Evolutionary conservation across 2,797 vertebrate species (phyloP).

Genomic region (Molossus alvarezi): DNA sequence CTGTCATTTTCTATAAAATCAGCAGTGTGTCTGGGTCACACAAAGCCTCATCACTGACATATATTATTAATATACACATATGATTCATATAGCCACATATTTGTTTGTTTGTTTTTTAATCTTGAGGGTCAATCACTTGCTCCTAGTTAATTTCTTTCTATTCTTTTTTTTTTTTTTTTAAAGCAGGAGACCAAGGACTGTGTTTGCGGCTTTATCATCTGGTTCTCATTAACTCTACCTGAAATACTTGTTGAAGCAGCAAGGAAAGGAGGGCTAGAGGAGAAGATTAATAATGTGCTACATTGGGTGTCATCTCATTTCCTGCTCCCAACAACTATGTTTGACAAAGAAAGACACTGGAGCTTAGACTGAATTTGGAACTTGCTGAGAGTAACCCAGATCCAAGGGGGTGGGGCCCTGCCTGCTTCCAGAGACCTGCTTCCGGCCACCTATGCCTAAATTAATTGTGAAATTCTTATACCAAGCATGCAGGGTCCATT

Average conservation of each 20-base stretch:
- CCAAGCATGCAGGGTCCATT: not conserved
- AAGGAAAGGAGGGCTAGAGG: not conserved
- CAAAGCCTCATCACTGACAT: constrained; percentile 3
- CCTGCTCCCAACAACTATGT: not conserved
- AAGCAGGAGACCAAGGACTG: not conserved
- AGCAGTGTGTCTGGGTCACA: not conserved
- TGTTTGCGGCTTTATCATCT: constrained; percentile 11
- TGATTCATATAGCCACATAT: not conserved
- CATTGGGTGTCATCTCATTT: not conserved
- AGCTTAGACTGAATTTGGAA: not conserved
- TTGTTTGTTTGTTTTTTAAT: not conserved
- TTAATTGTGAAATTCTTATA: not conserved
- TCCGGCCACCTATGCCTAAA: not conserved
- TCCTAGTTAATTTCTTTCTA: not conserved
- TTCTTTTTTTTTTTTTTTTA: not conserved
- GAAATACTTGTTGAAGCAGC: constrained; percentile 38
- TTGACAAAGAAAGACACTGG: not conserved
- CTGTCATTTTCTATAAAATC: constrained; percentile 9
- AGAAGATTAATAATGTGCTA: not conserved
- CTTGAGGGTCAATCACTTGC: constrained; percentile 24
- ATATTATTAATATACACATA: not conserved
- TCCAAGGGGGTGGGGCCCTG: not conserved
- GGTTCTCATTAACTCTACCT: constrained; percentile 17
- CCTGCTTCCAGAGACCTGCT: not conserved
- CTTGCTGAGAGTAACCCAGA: not conserved